Evolutionary conservation across 2,888 invertebrate species (phyloP), one percentile per base, ranked within the genome.

Genomic region (Parochlus steinenii): DNA sequence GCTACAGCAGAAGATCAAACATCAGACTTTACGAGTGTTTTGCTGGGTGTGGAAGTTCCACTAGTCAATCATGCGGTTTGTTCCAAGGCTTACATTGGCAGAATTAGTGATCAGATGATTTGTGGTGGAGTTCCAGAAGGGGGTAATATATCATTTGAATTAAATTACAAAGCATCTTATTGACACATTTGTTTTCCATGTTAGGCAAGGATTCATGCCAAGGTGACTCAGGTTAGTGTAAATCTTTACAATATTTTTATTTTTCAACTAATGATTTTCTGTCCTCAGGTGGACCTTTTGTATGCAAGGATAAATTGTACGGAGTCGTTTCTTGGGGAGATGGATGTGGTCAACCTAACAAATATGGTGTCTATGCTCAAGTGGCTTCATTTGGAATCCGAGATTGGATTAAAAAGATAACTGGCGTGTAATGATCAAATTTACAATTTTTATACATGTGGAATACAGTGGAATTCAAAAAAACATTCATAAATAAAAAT

Each of bases 71-170:
- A 63, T 4, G 45, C 53, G 1, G 42, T 53, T 1, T 74, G 74
- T 44, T 49, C 46, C 3, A 45, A 50, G 1, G 64, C 62, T 2
- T 74, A 72, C 43, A 39, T 47, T 25, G 58, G 58, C 11, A 57
- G 45, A 4, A 64, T 63, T 22, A 68, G 71, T 1, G 49, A 62
- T 0, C 60, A 58, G 1, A 71, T 74, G 67, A 50, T 71, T 0
- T 74, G 74, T 45, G 74, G 74, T 18, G 74, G 73, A 0, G 54
- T 51, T 2, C 46, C 56, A 4, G 52, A 58, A 39, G 72, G 72
- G 5, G 69, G 67, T n/a, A n/a, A n/a, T n/a, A n/a, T n/a, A n/a
- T n/a, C n/a, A n/a, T n/a, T n/a, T n/a, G n/a, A n/a, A n/a, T n/a
- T n/a, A n/a, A n/a, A n/a, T n/a, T n/a, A n/a, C n/a, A n/a, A n/a